Evolutionary conservation across 2,888 invertebrate species (phyloP).

Genomic region (Drosophila leonis): DNA sequence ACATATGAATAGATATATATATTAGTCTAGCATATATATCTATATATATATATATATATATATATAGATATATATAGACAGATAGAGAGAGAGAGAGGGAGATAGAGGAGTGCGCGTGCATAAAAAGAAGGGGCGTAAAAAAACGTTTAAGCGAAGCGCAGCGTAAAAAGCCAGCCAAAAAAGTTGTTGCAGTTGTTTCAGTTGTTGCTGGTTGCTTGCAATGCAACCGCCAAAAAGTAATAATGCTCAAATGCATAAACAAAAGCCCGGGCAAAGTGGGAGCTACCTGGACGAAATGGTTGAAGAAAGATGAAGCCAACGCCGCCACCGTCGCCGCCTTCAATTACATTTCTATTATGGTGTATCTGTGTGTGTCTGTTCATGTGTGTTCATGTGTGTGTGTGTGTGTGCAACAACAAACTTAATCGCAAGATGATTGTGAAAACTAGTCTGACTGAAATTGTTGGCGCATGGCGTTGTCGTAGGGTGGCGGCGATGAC

Average conservation of each 20-base stretch:
- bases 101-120: conserved; percentile 32
- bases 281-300: conserved; percentile 28
- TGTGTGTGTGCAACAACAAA: conserved; percentile 29
- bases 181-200: background rate
- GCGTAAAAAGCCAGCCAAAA: conserved; percentile 30
- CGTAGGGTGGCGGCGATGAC: conserved; percentile 45
- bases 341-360: conserved; percentile 3
- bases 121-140: conserved; percentile 14
- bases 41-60: background rate
- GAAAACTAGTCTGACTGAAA: conserved; percentile 28
- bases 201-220: background rate
- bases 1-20: background rate
- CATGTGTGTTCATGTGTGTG: conserved; percentile 12
- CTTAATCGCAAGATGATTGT: conserved; percentile 7
- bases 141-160: conserved; percentile 42
- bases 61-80: background rate
- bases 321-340: conserved; percentile 28
- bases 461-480: conserved; percentile 35
- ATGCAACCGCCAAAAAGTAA: conserved; percentile 32
- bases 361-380: conserved; percentile 3
- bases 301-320: conserved; percentile 19
- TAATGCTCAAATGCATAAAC: conserved; percentile 21
- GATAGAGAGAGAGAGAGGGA: background rate
- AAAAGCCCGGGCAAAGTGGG: conserved; percentile 21
- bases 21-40: conserved; percentile 17